Evolutionary conservation across 2,888 invertebrate species (phyloP), one percentile per base, ranked within the genome.

Genomic region (Petrolisthes manimaculis): DNA sequence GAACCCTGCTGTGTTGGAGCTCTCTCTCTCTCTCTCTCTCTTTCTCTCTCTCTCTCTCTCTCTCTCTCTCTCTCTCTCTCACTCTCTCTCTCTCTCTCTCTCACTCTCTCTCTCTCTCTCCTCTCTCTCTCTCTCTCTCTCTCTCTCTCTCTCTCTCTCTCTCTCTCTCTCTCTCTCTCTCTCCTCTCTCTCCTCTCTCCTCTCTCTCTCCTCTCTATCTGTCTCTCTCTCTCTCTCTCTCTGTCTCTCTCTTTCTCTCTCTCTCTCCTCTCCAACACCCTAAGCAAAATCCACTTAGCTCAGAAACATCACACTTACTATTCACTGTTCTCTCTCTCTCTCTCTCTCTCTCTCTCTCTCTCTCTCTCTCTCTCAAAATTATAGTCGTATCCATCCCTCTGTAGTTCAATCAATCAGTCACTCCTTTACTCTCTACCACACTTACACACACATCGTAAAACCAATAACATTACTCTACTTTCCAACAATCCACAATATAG

Each of bases 11-110:
- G n/a, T n/a, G n/a, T n/a, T n/a, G n/a, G n/a, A n/a, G n/a, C n/a
- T n/a, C 61, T 37, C 51, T 37, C 82, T 82, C 82, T 82, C 61
- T 82, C 82, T 67, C 67, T 82, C 67, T 82, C 67, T 82, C 82
- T 82, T 67, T 82, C 82, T 82, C 82, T 67, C 61, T 56, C 67
- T 82, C 82, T 67, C 61, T 82, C 61, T 55, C 55, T 80, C 55
- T 55, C 55, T 78, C 78, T 37, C 51, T 37, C 78, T 8, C 78
- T 37, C 51, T 8, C 51, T 6, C 80, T 14, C 56, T 12, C 54
- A 8, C 56, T 12, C 56, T 12, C 56, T 55, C 56, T 55, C 56
- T 12, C 80, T 12, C 56, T 12, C 78, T 37, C 24, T 37, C 51
- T 37, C 51, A 8, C 53, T 6, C 51, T 18, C 6, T 18, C n/a